phyloP scores from a whole-genome alignment of 2,888 invertebrate species.

The Agrotis exclamationis region DNA sequence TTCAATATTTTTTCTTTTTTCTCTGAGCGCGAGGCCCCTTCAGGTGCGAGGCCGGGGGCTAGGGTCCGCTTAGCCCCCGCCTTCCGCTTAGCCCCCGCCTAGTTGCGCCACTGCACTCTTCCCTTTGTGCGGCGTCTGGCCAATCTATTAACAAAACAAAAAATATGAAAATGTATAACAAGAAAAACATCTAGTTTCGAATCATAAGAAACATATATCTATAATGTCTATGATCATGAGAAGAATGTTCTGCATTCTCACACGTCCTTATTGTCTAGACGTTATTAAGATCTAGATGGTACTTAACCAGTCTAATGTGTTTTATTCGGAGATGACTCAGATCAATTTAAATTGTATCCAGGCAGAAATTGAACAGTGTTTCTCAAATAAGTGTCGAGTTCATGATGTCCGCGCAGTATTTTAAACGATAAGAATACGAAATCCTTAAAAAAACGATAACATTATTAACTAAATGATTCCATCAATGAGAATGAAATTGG shows the following conservation, averaged over 20 bases:
- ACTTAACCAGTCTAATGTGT: constrained; percentile 15
- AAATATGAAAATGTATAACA: too few species aligned
- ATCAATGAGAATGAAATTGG: background rate
- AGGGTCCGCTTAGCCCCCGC: too few species aligned
- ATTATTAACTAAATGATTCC: background rate
- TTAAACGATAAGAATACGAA: background rate
- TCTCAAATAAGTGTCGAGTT: background rate
- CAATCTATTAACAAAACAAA: too few species aligned
- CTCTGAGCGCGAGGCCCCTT: too few species aligned
- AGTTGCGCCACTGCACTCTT: too few species aligned
- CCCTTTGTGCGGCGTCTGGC: too few species aligned
- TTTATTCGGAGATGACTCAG: constrained; percentile 40
- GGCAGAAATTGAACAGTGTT: background rate
- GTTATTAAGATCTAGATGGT: constrained; percentile 32
- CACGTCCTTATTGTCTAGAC: constrained; percentile 50
- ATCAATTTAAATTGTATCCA: constrained; percentile 29
- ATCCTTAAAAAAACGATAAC: background rate
- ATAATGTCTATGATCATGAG: background rate
- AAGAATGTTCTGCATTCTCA: constrained; percentile 28
- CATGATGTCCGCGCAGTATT: background rate
- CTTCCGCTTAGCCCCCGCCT: too few species aligned
- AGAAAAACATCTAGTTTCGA: background rate
- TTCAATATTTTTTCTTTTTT: too few species aligned
- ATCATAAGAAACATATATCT: background rate
- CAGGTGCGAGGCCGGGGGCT: too few species aligned